Conservation (phyloP, 2,113 vertebrate species). For the Muntiacus reevesi region DNA sequence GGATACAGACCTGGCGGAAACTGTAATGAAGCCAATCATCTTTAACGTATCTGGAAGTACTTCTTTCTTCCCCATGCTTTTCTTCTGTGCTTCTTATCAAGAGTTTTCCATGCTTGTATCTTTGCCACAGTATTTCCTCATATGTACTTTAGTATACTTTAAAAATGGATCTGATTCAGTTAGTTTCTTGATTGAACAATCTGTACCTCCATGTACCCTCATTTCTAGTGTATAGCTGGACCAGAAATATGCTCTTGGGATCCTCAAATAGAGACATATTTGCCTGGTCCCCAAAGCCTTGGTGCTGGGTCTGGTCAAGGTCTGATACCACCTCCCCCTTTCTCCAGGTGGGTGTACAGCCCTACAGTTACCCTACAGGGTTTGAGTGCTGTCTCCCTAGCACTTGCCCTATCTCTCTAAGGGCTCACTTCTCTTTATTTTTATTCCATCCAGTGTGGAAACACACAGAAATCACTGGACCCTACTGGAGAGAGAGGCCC, state of each 20-base stretch:
- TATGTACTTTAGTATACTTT: neutral
- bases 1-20: neutral
- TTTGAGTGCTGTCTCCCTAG: neutral
- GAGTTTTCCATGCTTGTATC: neutral
- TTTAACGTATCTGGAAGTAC: accelerated
- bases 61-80: too few species aligned
- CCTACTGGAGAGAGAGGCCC: neutral
- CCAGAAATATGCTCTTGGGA: neutral
- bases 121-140: neutral
- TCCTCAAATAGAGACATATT: neutral
- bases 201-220: neutral
- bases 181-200: neutral
- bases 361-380: neutral
- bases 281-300: neutral
- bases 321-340: neutral
- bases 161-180: neutral
- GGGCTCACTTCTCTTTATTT: neutral
- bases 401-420: neutral
- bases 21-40: too few species aligned
- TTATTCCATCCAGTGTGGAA: neutral
- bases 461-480: neutral
- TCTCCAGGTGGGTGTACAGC: neutral
- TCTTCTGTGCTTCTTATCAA: neutral
- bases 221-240: neutral
- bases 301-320: neutral